Conservation (phyloP, 2,888 invertebrate species). For the Nebria brevicollis region DNA sequence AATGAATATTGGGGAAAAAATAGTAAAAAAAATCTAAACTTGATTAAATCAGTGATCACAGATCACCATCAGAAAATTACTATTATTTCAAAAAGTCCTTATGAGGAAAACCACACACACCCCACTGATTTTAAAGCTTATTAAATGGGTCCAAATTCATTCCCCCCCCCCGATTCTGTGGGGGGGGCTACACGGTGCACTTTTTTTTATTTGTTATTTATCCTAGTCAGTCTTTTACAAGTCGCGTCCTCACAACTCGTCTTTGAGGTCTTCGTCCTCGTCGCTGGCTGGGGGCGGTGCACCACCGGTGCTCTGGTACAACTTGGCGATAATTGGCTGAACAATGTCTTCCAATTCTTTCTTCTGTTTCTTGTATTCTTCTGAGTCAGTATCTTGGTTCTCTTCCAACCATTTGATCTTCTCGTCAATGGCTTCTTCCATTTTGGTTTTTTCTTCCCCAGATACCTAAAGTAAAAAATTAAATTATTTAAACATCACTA, state of each 20-base stretch:
- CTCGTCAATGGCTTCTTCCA: slow-evolving; percentile 96
- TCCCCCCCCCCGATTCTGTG: not conserved
- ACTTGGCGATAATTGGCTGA: slow-evolving; percentile 96
- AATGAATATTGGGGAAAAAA: not conserved
- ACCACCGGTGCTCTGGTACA: slow-evolving; percentile 89
- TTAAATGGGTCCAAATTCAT: slow-evolving; percentile 7
- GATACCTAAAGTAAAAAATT: slow-evolving; percentile 61
- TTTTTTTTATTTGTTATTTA: slow-evolving; percentile 1
- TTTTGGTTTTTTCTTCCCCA: slow-evolving; percentile 91
- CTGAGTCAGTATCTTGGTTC: slow-evolving; percentile 91
- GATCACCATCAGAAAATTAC: slow-evolving; percentile 16
- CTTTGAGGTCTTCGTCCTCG: slow-evolving; percentile 81
- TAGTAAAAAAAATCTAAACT: not conserved
- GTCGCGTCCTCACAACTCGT: slow-evolving; percentile 75
- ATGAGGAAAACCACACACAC: slow-evolving; percentile 3
- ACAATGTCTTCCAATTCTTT: slow-evolving; percentile 94
- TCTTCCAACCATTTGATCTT: slow-evolving; percentile 98
- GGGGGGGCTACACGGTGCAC: not conserved
- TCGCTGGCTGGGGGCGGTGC: slow-evolving; percentile 76
- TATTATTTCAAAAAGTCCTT: slow-evolving; percentile 16
- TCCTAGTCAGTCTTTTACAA: slow-evolving; percentile 55
- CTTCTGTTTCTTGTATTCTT: slow-evolving; percentile 94
- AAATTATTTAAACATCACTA: not conserved
- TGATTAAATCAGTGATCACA: slow-evolving; percentile 10
- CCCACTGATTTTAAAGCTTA: slow-evolving; percentile 20